Percentiles rank a stretch among this genome's conserved stretches.
phyloP scores from a whole-genome alignment of 2,113 vertebrate genomes.

The Scopus umbretta region DNA sequence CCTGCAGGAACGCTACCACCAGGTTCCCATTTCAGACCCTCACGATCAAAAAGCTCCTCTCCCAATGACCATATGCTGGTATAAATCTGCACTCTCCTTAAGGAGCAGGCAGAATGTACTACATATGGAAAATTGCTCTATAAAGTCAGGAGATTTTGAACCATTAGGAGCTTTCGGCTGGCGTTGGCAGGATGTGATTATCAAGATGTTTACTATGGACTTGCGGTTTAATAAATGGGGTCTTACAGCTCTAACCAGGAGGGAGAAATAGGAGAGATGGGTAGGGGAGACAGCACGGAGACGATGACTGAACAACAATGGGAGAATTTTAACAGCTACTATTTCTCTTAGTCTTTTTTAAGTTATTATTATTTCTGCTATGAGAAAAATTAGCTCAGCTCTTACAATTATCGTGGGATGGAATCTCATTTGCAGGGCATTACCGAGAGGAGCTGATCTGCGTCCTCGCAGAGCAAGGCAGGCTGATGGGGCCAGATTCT shows the following conservation, averaged over 20 bases:
- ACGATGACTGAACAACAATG: background rate
- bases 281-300: background rate
- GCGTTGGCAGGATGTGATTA: background rate
- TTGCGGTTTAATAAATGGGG: background rate
- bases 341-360: background rate
- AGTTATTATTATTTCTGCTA: background rate
- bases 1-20: background rate
- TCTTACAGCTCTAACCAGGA: background rate
- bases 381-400: background rate
- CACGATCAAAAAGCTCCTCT: background rate
- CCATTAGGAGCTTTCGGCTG: background rate
- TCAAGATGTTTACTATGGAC: background rate
- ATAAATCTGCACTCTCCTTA: background rate
- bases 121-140: background rate
- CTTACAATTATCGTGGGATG: rapidly evolving
- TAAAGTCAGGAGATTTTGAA: background rate
- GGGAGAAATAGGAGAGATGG: background rate
- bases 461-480: background rate
- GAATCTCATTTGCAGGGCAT: background rate
- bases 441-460: rapidly evolving
- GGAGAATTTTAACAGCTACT: background rate
- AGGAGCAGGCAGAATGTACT: background rate
- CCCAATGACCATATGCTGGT: background rate
- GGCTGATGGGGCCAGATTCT: background rate
- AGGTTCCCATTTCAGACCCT: background rate